Evolutionary conservation across 2,797 vertebrate genomes (phyloP), one percentile per base, ranked within the genome.

Genomic region (Nyctibius grandis): DNA sequence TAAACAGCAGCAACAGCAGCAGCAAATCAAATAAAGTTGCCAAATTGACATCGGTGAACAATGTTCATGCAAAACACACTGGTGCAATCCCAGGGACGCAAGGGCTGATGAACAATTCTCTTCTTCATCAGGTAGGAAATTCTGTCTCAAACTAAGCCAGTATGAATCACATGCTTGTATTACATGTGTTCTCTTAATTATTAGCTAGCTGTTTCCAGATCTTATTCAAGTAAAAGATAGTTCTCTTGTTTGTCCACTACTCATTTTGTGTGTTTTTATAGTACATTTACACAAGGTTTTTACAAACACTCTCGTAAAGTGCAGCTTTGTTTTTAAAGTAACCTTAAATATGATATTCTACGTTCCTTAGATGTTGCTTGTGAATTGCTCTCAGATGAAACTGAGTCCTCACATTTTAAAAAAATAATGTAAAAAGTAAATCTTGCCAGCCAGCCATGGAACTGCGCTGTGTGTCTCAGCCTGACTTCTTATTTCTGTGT

Each of bases 41-140:
- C 98, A 99, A 98, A 98, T 98, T 99, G 96, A 99, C 99, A 50
- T 97, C 98, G 45, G 98, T 99, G 97, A 99, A 99, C 98, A 99
- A 99, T 83, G 98, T 99, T 97, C 99, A 99, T 81, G 95, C 98
- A 96, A 99, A 99, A 98, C 99, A 99, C 93, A 96, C 98, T 47
- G 98, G 98, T 96, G 98, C 98, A 95, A 98, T 99, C 97, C 98
- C 99, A 90, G 99, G 99, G 98, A 98, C 99, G 0, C 98, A 98
- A 82, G 99, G 98, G 88, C 98, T 99, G 96, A 98, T 98, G 50
- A 99, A 99, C 98, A 99, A 98, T 97, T 98, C 99, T 68, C 98
- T 99, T 92, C 98, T 99, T 97, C 99, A 99, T 98, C 99, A 99
- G 99, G 99, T 99, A 98, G 74, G 98, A 92, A 36, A 36, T 53